Conservation (phyloP, 1,140 invertebrate species). For the Drosophila elegans region DNA sequence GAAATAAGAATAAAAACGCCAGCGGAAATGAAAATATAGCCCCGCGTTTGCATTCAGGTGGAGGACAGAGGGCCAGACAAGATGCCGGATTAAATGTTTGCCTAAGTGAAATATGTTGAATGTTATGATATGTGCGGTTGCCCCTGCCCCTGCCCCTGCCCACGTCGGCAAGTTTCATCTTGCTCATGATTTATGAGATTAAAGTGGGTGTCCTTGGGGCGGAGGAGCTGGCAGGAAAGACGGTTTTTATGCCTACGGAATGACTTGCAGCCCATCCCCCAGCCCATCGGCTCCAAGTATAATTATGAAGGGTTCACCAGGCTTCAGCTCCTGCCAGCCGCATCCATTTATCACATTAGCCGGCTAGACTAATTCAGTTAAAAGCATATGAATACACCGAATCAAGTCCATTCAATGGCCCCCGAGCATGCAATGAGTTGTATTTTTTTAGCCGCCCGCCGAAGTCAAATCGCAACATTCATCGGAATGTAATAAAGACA, state of each 20-base stretch:
- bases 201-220: conserved; percentile 37
- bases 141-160: background rate
- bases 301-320: conserved; percentile 58
- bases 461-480: conserved; percentile 47
- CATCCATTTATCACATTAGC: conserved; percentile 70
- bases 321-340: conserved; percentile 10
- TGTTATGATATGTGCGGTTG: conserved; percentile 70
- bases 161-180: conserved; percentile 12
- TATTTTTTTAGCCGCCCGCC: conserved; percentile 10
- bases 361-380: conserved; percentile 68
- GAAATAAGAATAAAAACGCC: conserved; percentile 82
- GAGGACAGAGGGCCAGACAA: conserved; percentile 40
- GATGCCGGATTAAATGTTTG: conserved; percentile 74
- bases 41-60: conserved; percentile 11
- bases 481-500: conserved; percentile 54
- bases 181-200: conserved; percentile 73
- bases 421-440: conserved; percentile 44
- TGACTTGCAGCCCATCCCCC: conserved; percentile 34
- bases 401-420: conserved; percentile 47
- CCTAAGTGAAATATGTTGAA: conserved; percentile 82
- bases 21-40: conserved; percentile 78
- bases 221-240: conserved; percentile 5
- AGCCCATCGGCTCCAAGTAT: conserved; percentile 21
- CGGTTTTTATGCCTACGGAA: conserved; percentile 28
- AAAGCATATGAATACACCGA: conserved; percentile 53